phyloP scores from a whole-genome alignment of 2,888 invertebrate species.

The Rhagium mordax region DNA sequence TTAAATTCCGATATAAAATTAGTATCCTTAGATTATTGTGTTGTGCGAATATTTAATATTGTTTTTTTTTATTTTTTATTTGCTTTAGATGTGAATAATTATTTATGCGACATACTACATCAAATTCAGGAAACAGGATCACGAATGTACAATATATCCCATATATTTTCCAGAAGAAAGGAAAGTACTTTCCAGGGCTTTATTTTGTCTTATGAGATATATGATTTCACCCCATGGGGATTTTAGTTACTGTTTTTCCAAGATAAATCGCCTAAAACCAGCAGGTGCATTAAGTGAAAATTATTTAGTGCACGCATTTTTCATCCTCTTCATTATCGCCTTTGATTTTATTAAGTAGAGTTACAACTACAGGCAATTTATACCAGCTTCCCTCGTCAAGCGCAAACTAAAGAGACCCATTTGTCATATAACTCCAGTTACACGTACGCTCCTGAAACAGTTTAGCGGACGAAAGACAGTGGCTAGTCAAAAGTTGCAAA shows the following conservation, averaged over 20 bases:
- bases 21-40: too few species aligned
- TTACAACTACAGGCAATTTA: too few species aligned
- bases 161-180: neutral
- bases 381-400: too few species aligned
- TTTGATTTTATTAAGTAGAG: neutral
- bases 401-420: too few species aligned
- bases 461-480: too few species aligned
- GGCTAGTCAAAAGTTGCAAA: too few species aligned
- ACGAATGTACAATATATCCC: neutral
- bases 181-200: neutral
- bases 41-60: too few species aligned
- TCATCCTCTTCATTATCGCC: neutral
- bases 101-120: neutral
- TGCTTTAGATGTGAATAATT: too few species aligned
- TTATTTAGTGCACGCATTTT: neutral
- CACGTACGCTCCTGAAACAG: too few species aligned
- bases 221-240: neutral
- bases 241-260: neutral
- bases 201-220: conserved; percentile 1
- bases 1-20: too few species aligned
- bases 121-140: neutral
- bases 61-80: too few species aligned
- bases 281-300: neutral
- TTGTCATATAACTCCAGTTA: too few species aligned
- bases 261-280: neutral